Conservation (phyloP, 2,888 invertebrate genomes). For the Drosophila subquinaria region DNA sequence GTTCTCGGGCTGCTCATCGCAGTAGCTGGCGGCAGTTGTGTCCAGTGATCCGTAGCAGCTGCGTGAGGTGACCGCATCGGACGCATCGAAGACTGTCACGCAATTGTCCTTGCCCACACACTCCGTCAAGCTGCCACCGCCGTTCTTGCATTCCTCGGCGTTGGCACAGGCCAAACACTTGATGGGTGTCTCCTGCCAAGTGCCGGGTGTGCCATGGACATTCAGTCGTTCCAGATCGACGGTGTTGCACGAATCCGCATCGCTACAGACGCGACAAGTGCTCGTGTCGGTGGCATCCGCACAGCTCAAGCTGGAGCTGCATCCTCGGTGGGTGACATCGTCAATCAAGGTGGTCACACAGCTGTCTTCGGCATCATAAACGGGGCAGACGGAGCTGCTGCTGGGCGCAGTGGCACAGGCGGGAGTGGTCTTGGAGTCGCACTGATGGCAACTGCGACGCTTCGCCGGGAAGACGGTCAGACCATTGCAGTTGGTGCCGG, state of each 20-base stretch:
- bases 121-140: conserved; percentile 32
- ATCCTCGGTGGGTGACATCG: conserved; percentile 79
- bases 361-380: conserved; percentile 67
- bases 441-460: conserved; percentile 79
- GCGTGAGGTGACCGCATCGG: conserved; percentile 67
- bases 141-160: conserved; percentile 44
- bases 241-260: conserved; percentile 70
- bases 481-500: conserved; percentile 73
- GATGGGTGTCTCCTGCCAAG: conserved; percentile 81
- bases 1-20: conserved; percentile 60
- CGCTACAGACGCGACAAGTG: conserved; percentile 74
- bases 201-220: conserved; percentile 77
- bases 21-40: conserved; percentile 47
- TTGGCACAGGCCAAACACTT: conserved; percentile 71
- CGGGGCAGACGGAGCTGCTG: conserved; percentile 71
- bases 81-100: conserved; percentile 75
- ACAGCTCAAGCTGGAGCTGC: conserved; percentile 74
- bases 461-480: conserved; percentile 70
- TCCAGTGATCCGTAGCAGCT: conserved; percentile 72
- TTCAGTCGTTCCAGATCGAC: conserved; percentile 64
- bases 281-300: conserved; percentile 61
- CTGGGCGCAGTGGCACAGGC: conserved; percentile 68
- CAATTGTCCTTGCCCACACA: conserved; percentile 77
- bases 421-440: conserved; percentile 66
- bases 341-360: conserved; percentile 73